Percentiles rank a stretch among this genome's conserved stretches.
Conservation (phyloP, 1,140 invertebrate species). For the Monochamus saltuarius region DNA sequence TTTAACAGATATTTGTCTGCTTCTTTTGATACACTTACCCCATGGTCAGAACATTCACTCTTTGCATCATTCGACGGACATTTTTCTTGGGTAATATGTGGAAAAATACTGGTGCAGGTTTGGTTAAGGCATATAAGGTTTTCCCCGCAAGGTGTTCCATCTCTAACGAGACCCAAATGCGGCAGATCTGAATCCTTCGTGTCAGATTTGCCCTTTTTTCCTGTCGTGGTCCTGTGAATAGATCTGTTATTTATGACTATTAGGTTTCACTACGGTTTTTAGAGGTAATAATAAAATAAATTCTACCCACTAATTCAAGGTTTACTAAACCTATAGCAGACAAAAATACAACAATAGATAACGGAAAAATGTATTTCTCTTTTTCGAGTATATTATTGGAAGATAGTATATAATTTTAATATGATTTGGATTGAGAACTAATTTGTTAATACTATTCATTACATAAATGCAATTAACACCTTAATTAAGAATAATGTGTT, state of each 20-base stretch:
- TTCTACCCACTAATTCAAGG: too few species aligned
- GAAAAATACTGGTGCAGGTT: conserved; percentile 81
- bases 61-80: conserved; percentile 88
- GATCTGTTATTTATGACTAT: conserved; percentile 28
- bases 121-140: conserved; percentile 92
- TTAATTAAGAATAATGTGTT: too few species aligned
- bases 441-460: too few species aligned
- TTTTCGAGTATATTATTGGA: too few species aligned
- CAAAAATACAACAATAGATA: too few species aligned
- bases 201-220: conserved; percentile 57
- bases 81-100: conserved; percentile 77
- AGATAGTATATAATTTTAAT: too few species aligned
- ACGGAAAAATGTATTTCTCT: too few species aligned
- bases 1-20: background rate
- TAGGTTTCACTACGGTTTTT: conserved; percentile 9
- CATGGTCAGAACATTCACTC: conserved; percentile 89
- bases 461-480: too few species aligned
- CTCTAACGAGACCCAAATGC: conserved; percentile 76
- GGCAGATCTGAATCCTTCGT: conserved; percentile 60
- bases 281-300: too few species aligned
- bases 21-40: conserved; percentile 64
- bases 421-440: too few species aligned
- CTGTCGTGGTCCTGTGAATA: conserved; percentile 66
- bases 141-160: conserved; percentile 90
- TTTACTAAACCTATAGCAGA: too few species aligned